A percentile compares a stretch with the other conserved stretches of the same genome.
Conservation (phyloP, 2,888 invertebrate species). For the Microplitis deprimator region DNA sequence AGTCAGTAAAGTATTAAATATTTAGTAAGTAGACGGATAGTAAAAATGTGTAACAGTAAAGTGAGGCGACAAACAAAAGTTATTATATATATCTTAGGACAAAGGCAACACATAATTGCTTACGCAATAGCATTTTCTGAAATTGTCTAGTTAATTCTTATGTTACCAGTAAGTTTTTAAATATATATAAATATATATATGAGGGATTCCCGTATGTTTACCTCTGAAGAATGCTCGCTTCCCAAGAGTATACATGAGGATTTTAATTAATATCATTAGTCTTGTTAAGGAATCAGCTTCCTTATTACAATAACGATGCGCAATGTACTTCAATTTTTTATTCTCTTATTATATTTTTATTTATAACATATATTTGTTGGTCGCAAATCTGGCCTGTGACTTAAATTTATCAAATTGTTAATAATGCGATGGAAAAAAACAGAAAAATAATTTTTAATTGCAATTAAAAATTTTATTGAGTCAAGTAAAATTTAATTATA, state of each 20-base stretch:
- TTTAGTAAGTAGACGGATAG: slow-evolving; percentile 16
- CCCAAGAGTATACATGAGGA: slow-evolving; percentile 31
- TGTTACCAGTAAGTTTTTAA: slow-evolving; percentile 1
- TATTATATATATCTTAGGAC: slow-evolving; percentile 21
- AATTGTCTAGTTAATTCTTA: slow-evolving; percentile 21
- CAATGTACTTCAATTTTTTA: slow-evolving; percentile 22
- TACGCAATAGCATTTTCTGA: slow-evolving; percentile 33
- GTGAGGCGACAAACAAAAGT: slow-evolving; percentile 26
- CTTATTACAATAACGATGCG: slow-evolving; percentile 46
- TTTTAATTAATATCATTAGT: slow-evolving; percentile 61
- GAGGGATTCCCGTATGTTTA: slow-evolving; percentile 40
- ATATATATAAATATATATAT: neutral
- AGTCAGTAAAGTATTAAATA: slow-evolving; percentile 30
- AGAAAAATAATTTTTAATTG: neutral
- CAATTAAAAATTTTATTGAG: no score
- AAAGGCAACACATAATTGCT: slow-evolving; percentile 33
- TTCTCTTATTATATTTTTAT: neutral
- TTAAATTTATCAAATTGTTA: no score
- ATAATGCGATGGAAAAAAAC: no score
- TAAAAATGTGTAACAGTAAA: slow-evolving; percentile 28
- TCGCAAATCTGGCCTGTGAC: neutral
- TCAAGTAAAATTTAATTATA: no score
- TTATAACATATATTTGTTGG: slow-evolving; percentile 11
- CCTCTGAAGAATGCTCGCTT: slow-evolving; percentile 35
- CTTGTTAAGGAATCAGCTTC: slow-evolving; percentile 52